Evolutionary conservation across 2,888 invertebrate species (phyloP).

Genomic region (Conchocele bisecta): DNA sequence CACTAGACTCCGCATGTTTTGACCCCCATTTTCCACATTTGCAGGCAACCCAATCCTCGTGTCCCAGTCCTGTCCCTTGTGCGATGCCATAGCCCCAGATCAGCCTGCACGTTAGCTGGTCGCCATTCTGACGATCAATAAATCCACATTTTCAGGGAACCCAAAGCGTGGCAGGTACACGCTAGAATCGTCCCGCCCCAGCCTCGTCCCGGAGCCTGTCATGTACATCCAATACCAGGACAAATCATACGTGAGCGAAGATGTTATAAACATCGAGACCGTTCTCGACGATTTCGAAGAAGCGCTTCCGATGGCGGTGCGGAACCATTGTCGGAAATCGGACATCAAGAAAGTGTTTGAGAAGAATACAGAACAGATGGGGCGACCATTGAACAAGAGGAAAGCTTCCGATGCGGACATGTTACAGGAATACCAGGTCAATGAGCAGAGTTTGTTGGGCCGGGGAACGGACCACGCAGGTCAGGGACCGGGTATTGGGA

Average conservation of each 20-base stretch:
- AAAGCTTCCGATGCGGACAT: conserved; percentile 4
- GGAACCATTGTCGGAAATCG: conserved; percentile 33
- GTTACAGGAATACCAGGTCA: too few species aligned
- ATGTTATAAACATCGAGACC: conserved; percentile 39
- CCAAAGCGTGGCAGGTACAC: conserved; percentile 42
- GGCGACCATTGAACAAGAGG: conserved; percentile 33
- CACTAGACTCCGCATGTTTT: too few species aligned
- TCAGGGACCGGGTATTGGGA: too few species aligned
- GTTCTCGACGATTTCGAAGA: conserved; percentile 49
- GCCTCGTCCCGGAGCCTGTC: conserved; percentile 50
- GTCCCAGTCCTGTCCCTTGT: too few species aligned
- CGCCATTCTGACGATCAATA: too few species aligned
- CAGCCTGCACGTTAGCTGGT: too few species aligned
- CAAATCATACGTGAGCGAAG: conserved; percentile 25
- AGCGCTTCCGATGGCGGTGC: conserved; percentile 18
- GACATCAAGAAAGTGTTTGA: conserved; percentile 52
- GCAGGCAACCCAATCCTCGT: too few species aligned
- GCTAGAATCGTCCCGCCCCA: neutral
- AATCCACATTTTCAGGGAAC: conserved; percentile 52
- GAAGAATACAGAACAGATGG: conserved; percentile 52
- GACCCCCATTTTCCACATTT: too few species aligned
- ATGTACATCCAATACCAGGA: conserved; percentile 49
- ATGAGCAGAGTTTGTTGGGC: too few species aligned
- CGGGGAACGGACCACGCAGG: too few species aligned
- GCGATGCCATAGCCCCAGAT: neutral